Evolutionary conservation across 2,113 vertebrate species (phyloP), one percentile per base, ranked within the genome.

Genomic region (Cynopterus brachyotis): DNA sequence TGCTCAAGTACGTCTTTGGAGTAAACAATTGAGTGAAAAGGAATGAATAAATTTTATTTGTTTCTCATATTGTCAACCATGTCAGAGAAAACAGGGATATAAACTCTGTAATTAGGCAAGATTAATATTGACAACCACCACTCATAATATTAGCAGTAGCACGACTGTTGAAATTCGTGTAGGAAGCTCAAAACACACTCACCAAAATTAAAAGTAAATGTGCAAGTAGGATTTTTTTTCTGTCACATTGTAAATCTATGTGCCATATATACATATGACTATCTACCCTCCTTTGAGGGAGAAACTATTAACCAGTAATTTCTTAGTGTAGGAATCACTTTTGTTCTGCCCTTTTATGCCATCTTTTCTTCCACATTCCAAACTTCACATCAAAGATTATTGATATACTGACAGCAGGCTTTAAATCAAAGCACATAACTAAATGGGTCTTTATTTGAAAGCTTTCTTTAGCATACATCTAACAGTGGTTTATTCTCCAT

Each of bases 141-240:
- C 59, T 91, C 24, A 35, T 30, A 69, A 79, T 45, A 80, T 72
- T 40, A 89, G n/a, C 6, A 55, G n/a, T 50, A 37, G 7, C 16
- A 35, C 55, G 30, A 17, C 12, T 75, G 24, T 73, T 45, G 60
- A 62, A 70, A 72, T 32, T 60, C 40, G 64, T 70, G 22, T 50
- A 70, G n/a, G n/a, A 55, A 95, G 19, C 28, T 82, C 45, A 88
- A 40, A 73, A 20, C n/a, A 73, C 40, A 82, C 4, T 47, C 73
- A 76, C 37, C 45, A 69, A 37, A 86, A 75, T 79, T 53, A 83
- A 84, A 94, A 91, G 78, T 62, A 69, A 91, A 79, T 93, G n/a
- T 91, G 20, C 26, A 82, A 66, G 47, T 85, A 30, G 19, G 6
- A 85, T 40, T 78, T 89, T 73, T 73, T 90, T 91, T 32, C 32